Evolutionary conservation across 2,113 vertebrate genomes (phyloP).

Genomic region (Megaceryle maxima): DNA sequence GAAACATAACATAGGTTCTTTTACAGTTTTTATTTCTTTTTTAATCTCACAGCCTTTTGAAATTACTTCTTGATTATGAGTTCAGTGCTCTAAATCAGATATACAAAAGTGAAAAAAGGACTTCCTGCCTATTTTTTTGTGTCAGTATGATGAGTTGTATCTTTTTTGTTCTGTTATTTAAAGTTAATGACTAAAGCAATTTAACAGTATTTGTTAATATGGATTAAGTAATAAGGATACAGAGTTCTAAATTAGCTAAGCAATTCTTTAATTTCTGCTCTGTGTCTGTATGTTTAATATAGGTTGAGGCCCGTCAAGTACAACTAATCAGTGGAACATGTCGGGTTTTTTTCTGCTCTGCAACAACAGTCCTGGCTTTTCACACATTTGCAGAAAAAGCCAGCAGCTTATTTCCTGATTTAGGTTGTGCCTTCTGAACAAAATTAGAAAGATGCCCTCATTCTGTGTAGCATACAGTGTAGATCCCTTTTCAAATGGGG

Average conservation of each 20-base stretch:
- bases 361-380: not conserved
- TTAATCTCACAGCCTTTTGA: not conserved
- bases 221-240: not conserved
- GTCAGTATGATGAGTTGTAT: not conserved
- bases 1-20: not conserved
- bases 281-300: not conserved
- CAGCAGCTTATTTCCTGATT: not conserved
- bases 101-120: not conserved
- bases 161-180: not conserved
- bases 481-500: not conserved
- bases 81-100: not conserved
- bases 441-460: not conserved
- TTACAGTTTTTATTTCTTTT: not conserved
- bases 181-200: not conserved
- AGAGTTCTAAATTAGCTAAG: not conserved
- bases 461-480: accelerated
- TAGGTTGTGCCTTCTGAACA: not conserved
- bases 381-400: not conserved
- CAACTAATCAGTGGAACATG: not conserved
- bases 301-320: not conserved
- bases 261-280: not conserved
- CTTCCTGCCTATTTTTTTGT: not conserved
- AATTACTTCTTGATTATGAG: not conserved
- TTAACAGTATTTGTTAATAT: not conserved
- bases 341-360: not conserved